Conservation (phyloP, 2,888 invertebrate species). For the Diaperis boleti region DNA sequence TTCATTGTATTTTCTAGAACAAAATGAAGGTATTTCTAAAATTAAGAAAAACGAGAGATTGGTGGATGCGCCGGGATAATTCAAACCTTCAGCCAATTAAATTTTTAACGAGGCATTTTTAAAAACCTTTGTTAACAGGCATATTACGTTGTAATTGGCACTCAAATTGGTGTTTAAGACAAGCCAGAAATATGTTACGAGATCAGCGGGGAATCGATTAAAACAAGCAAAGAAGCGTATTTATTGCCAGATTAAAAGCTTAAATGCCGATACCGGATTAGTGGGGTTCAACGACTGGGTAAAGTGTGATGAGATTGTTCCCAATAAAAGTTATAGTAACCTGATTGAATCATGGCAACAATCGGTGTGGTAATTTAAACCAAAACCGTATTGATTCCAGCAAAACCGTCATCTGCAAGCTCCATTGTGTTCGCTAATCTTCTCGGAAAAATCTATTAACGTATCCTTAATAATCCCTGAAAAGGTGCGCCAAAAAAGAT, state of each 20-base stretch:
- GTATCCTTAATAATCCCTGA: constrained; percentile 9
- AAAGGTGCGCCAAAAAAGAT: constrained; percentile 23
- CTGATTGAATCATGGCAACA: no score
- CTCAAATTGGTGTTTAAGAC: no score
- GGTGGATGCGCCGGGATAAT: no score
- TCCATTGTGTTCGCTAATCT: constrained; percentile 1
- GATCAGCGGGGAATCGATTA: neutral
- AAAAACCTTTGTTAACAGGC: no score
- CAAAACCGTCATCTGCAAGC: neutral
- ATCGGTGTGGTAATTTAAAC: no score
- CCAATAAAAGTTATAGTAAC: no score
- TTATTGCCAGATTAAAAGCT: neutral
- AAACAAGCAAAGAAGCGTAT: neutral
- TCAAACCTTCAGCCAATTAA: no score
- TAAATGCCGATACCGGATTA: neutral
- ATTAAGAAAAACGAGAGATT: no score
- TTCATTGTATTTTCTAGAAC: no score
- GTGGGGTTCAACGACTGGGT: neutral
- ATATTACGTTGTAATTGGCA: no score
- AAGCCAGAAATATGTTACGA: neutral
- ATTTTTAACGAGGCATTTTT: no score
- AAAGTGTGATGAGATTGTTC: neutral
- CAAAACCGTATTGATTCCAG: neutral
- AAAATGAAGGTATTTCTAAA: no score
- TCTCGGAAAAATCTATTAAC: constrained; percentile 10